phyloP scores from a whole-genome alignment of 2,113 vertebrate genomes.

The Rhea americana region DNA sequence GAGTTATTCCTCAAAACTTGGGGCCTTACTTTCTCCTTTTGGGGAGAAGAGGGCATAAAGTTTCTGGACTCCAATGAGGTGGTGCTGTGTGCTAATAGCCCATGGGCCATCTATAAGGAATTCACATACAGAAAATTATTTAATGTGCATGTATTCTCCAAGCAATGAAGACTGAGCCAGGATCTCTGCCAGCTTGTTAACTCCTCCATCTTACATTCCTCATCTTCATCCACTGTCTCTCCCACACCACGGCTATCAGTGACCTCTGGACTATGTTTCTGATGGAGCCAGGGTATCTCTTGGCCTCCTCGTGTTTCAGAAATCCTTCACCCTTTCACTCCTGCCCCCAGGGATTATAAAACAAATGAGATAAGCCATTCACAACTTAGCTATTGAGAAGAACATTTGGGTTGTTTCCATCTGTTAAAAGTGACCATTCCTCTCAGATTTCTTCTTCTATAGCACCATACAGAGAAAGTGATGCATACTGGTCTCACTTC shows the following conservation, averaged over 20 bases:
- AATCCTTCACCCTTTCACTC: not conserved
- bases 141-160: not conserved
- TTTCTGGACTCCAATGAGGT: accelerated
- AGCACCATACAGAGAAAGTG: not conserved
- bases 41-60: too few species aligned
- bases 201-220: not conserved
- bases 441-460: not conserved
- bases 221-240: not conserved
- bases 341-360: not conserved
- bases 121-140: not conserved
- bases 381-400: accelerated
- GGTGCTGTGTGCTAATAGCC: not conserved
- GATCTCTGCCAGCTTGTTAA: not conserved
- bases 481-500: accelerated
- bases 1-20: accelerated
- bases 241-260: not conserved
- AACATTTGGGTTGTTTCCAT: accelerated
- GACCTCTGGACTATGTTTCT: not conserved
- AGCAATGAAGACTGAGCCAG: accelerated
- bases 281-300: not conserved
- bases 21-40: not conserved
- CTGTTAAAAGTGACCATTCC: not conserved
- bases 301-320: not conserved
- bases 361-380: not conserved
- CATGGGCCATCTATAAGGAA: accelerated